Base-by-base conservation (phyloP, 2,113 vertebrate species). In the Anas platyrhynchos region DNA sequence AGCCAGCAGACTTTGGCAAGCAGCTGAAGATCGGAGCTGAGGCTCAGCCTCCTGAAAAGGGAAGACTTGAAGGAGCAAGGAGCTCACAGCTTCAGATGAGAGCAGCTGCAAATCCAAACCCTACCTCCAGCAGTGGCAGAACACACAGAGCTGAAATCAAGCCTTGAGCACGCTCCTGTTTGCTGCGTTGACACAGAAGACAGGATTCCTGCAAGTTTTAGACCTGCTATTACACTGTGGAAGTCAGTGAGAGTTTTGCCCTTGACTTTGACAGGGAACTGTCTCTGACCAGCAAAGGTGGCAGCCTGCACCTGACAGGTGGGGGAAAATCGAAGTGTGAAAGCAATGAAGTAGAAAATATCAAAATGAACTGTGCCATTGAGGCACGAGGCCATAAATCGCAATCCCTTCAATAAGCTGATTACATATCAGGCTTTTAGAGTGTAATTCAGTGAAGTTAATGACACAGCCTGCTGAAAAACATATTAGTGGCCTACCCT, bases 401-500 rank as follows among this genome's bases (percentile, higher is more conserved):
- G 16, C 69, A 79, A 89, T 31, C 59, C 41, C 52, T 84, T 78
- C 94, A 82, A 75, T 88, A 92, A 93, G 88, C 23, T 82, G 80
- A 91, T 94, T 84, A 84, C 7, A 36, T 44, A 78, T 66, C 29
- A 65, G 76, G 73, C 78, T 91, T 74, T 62, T 81, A 44, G 80
- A 72, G 48, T 34, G 18, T 82, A 94, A 96, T 31, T 86, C 88
- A 73, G 27, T 41, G 34, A 93, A 83, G 54, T 88, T 54, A 95
- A 92, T 78, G 82, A 74, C 85, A 89, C 50, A 63, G 75, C 55
- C 74, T 88, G 91, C 72, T 86, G 38, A 86, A 90, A 92, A 81
- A 88, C 69, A 29, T 14, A 12, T 46, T 86, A 90, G 74, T 29
- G 92, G 74, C 38, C 93, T 52, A 72, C 27, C 34, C 20, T 0